Base-by-base conservation (phyloP, 2,888 invertebrate species). In the Endomychus coccineus region DNA sequence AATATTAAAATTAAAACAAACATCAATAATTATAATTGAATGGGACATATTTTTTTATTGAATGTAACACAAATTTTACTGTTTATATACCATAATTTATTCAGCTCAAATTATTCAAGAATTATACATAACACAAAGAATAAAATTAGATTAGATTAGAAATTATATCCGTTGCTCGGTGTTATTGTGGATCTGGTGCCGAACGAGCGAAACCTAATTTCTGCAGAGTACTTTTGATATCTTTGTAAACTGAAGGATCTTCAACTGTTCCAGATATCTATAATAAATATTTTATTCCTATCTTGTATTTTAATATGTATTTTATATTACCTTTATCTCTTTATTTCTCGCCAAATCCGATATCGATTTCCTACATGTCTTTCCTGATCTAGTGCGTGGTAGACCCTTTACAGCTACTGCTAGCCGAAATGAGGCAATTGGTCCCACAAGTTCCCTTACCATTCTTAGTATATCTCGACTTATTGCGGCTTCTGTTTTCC, bases 331-430 rank as follows among this genome's bases (percentile, higher is more conserved):
- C 67, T 81, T 78, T 7, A 89, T 80, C 14, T 74, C 68, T 59
- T 88, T 83, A 19, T 86, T 83, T 32, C 80, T 75, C 2, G 92
- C 90, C 54, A 95, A 70, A 55, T 88, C 85, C 0, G 89, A 75
- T 46, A 95, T 83, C 1, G 87, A 82, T 57, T 87, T 88, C 19
- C 94, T 73, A 45, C 66, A 66, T n/a, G 76, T 75, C 66, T 83
- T 83, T 16, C 88, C 88, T 1, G 92, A 92, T 33, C 94, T 74
- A 0, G 94, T 95, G 39, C 89, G 77, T 0, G 95, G 95, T 24
- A 95, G 64, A 0, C 77, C 86, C 10, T 76, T 77, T 0, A 95
- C 88, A 0, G 85, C 74, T 0, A 82, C 78, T 0, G 84, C 84
- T 46, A 83, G 70, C 44, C 83, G 79, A 62, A 95, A 90, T 0